Evolutionary conservation across 2,888 invertebrate species (phyloP).

Genomic region (Acronicta aceris): DNA sequence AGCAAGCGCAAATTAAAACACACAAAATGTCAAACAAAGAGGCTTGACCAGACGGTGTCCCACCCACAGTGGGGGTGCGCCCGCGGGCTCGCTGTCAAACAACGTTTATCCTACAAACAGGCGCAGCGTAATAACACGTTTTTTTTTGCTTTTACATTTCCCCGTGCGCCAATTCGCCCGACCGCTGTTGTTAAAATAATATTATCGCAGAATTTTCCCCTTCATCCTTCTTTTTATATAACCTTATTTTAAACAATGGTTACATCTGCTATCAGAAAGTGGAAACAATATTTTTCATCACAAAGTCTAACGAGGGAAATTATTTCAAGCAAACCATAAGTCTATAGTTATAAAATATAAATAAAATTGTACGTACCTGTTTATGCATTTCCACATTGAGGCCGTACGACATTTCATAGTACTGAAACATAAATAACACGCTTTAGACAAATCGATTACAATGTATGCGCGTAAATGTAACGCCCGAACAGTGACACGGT

Average conservation of each 20-base stretch:
- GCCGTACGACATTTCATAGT: slow-evolving; percentile 99
- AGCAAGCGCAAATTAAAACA: slow-evolving; percentile 72
- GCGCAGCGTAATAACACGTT: slow-evolving; percentile 81
- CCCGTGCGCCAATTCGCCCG: slow-evolving; percentile 70
- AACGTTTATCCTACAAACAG: slow-evolving; percentile 83
- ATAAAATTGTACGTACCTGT: slow-evolving; percentile 91
- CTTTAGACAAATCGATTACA: slow-evolving; percentile 76
- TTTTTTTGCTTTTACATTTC: slow-evolving; percentile 77
- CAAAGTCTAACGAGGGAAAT: neutral
- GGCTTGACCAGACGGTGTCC: slow-evolving; percentile 65
- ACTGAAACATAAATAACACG: slow-evolving; percentile 92
- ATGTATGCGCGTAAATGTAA: slow-evolving; percentile 72
- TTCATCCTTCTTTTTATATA: slow-evolving; percentile 59
- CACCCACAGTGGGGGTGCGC: slow-evolving; percentile 50
- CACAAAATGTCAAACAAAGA: slow-evolving; percentile 74
- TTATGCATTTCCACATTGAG: slow-evolving; percentile 99
- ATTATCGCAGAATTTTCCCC: slow-evolving; percentile 64
- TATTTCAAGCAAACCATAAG: slow-evolving; percentile 17
- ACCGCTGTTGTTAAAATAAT: slow-evolving; percentile 62
- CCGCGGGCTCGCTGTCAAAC: slow-evolving; percentile 77
- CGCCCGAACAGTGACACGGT: slow-evolving; percentile 74
- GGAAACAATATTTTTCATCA: slow-evolving; percentile 61
- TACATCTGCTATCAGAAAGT: slow-evolving; percentile 65
- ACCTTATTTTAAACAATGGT: slow-evolving; percentile 54
- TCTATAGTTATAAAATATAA: slow-evolving; percentile 18